Conservation (phyloP, 1,140 invertebrate species). For the Ruditapes philippinarum region DNA sequence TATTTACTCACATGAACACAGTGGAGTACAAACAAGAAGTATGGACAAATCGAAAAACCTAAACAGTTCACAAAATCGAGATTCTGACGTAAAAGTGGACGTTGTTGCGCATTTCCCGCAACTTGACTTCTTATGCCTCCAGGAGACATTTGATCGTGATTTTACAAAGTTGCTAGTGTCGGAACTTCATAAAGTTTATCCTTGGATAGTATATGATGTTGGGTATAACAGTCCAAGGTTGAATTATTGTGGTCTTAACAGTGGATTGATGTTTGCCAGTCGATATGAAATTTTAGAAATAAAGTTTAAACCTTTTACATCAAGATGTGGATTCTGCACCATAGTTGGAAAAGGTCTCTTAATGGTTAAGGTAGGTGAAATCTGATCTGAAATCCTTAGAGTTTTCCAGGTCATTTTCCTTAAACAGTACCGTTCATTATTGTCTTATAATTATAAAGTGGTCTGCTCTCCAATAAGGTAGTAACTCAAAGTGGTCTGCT, state of each 20-base stretch:
- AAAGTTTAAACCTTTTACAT: conserved; percentile 82
- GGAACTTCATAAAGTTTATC: conserved; percentile 81
- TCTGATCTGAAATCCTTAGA: too few species aligned
- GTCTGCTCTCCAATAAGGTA: too few species aligned
- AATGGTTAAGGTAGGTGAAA: conserved; percentile 84
- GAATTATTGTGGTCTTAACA: conserved; percentile 80
- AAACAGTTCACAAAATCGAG: not conserved
- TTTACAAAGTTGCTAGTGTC: conserved; percentile 72
- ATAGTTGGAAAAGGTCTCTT: conserved; percentile 83
- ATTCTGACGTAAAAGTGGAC: conserved; percentile 44
- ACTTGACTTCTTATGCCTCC: conserved; percentile 80
- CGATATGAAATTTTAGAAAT: conserved; percentile 83
- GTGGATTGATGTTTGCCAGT: conserved; percentile 86
- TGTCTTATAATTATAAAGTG: too few species aligned
- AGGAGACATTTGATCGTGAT: conserved; percentile 79
- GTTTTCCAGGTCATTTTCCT: too few species aligned
- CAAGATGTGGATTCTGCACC: conserved; percentile 75
- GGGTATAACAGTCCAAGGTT: conserved; percentile 67
- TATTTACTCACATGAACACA: not conserved
- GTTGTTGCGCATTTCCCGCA: conserved; percentile 76
- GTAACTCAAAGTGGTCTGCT: too few species aligned
- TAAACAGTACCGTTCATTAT: too few species aligned
- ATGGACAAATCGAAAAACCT: not conserved
- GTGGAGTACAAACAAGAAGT: not conserved
- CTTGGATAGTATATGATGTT: conserved; percentile 82